Evolutionary conservation across 2,797 vertebrate species (phyloP).

Genomic region (Catamblyrhynchus diadema): DNA sequence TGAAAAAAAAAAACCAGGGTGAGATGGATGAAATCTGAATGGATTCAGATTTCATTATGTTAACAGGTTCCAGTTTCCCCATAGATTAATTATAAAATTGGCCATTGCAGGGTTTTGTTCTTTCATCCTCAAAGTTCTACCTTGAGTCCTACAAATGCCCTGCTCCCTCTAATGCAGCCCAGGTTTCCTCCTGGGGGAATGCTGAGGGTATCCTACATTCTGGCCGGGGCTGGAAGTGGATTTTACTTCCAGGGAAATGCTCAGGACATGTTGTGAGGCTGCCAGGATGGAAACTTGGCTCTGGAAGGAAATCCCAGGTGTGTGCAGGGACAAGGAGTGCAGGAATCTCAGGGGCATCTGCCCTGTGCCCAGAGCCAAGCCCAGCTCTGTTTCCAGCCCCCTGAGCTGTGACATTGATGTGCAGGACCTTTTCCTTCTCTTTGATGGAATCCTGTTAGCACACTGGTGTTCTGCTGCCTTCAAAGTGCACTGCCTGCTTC

Average conservation of each 20-base stretch:
- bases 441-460: background rate
- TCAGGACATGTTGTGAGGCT: background rate
- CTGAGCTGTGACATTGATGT: background rate
- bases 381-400: background rate
- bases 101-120: background rate
- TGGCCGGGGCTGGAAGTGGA: background rate
- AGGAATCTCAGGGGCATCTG: background rate
- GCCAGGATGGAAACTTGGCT: background rate
- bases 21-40: background rate
- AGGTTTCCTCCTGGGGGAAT: background rate
- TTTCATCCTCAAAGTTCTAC: background rate
- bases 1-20: background rate
- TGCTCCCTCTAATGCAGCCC: background rate
- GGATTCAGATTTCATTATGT: background rate
- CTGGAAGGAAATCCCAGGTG: background rate
- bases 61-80: background rate
- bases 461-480: background rate
- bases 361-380: background rate
- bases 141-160: background rate
- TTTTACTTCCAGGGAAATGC: background rate
- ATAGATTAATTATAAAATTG: background rate
- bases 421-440: background rate
- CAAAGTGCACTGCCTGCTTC: background rate
- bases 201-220: fast-evolving
- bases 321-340: background rate